Conservation (phyloP, 2,797 vertebrate species). For the Ptychobarbus kaznakovi region DNA sequence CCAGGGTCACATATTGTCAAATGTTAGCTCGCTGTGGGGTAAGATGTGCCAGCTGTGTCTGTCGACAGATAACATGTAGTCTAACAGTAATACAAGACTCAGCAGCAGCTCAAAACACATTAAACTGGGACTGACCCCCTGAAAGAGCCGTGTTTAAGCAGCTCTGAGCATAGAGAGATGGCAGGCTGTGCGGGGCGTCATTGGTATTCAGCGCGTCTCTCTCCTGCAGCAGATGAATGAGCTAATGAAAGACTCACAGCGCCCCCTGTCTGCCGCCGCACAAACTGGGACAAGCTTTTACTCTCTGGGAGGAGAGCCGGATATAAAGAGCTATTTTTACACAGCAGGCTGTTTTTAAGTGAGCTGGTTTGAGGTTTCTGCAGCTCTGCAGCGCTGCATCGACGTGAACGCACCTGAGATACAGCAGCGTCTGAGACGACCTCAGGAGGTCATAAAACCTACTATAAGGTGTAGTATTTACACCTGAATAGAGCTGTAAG, state of each 20-base stretch:
- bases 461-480: too few species aligned
- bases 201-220: conserved; percentile 80
- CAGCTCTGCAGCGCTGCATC: neutral
- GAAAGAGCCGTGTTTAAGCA: neutral
- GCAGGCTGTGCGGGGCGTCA: conserved; percentile 68
- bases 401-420: too few species aligned
- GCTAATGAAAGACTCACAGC: conserved; percentile 63
- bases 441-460: neutral
- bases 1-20: too few species aligned
- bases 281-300: conserved; percentile 78
- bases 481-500: too few species aligned
- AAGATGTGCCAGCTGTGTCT: neutral
- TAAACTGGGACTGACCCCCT: too few species aligned
- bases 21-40: neutral
- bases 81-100: neutral
- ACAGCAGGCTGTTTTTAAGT: conserved; percentile 66
- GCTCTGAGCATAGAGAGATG: conserved; percentile 46
- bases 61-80: neutral
- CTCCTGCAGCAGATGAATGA: conserved; percentile 75
- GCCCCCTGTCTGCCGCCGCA: conserved; percentile 71
- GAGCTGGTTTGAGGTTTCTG: conserved; percentile 70
- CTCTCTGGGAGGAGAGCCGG: conserved; percentile 65
- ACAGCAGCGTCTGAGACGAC: too few species aligned
- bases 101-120: neutral
- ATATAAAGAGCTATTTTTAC: conserved; percentile 63